Evolutionary conservation across 2,888 invertebrate genomes (phyloP).

Genomic region (Agrotis segetum): DNA sequence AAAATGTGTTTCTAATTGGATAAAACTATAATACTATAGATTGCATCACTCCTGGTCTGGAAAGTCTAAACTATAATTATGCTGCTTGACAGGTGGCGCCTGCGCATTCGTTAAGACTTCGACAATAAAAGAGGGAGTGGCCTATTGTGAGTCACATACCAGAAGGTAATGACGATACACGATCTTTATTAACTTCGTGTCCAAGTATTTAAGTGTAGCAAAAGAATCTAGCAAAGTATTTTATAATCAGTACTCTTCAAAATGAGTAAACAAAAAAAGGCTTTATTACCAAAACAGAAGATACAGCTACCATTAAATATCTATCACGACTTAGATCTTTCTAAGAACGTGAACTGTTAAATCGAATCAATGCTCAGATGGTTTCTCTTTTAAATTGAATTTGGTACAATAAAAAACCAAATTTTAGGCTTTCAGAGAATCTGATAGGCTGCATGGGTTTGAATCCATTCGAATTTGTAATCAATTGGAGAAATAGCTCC

Average conservation of each 20-base stretch:
- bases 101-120: neutral
- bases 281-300: constrained; percentile 49
- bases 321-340: constrained; percentile 60
- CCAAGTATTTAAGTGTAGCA: constrained; percentile 40
- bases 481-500: constrained; percentile 43
- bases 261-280: constrained; percentile 48
- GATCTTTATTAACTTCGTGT: constrained; percentile 45
- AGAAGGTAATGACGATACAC: constrained; percentile 34
- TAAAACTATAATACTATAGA: neutral
- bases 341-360: constrained; percentile 58
- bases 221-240: constrained; percentile 42
- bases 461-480: constrained; percentile 44
- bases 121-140: constrained; percentile 20
- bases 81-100: constrained; percentile 17
- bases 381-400: constrained; percentile 65
- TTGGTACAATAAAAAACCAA: constrained; percentile 58
- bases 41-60: neutral
- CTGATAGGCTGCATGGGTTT: constrained; percentile 49
- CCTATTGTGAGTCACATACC: constrained; percentile 10
- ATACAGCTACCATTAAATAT: constrained; percentile 53
- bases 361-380: constrained; percentile 54
- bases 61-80: constrained; percentile 7
- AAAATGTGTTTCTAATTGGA: too few species aligned
- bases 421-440: constrained; percentile 57
- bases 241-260: constrained; percentile 42